Base-by-base conservation (phyloP, 2,888 invertebrate genomes). In the Crocallis elinguaria region DNA sequence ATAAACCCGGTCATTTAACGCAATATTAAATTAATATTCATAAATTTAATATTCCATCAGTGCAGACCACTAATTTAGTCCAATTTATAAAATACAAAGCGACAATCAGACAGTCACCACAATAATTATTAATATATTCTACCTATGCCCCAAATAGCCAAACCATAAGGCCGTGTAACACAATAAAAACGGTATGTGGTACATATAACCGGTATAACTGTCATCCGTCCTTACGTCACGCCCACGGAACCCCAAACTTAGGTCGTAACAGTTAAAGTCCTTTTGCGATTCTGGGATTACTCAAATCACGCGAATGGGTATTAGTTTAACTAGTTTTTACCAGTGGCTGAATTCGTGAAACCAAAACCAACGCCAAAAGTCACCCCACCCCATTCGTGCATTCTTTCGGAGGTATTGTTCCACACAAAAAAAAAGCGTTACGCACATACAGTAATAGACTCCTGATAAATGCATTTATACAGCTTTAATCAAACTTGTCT, bases 161-260 rank as follows among this genome's bases (percentile, higher is more conserved):
- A 33, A 39, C 4, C 9, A 38, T 57, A 57, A 58, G 45, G 54
- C 49, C 35, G 42, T 39, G 44, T 38, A 41, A 48, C 33, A 57
- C 52, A 53, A 60, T 44, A 55, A 57, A 61, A 63, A 54, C 17
- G 64, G 51, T 63, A 71, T 67, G 60, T 62, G 46, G 64, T 54
- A 43, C 64, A 44, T 49, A 59, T 64, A 70, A 70, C 66, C 43
- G 67, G 45, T 49, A 59, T 64, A 70, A 70, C 66, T 45, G 67
- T 68, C 17, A 43, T 7, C 49, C 48, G 69, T 72, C 75, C 75
- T 74, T 75, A 44, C 36, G 43, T 38, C 33, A 41, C 67, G 57
- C 75, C 73, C 55, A 68, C 74, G 54, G 35, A 42, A 30, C 32
- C 41, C 43, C 43, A 45, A 49, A 49, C 2, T 7, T 32, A 36